Percentiles rank a stretch among this genome's conserved stretches.
phyloP scores from a whole-genome alignment of 2,797 vertebrate species.

The Chrosomus eos region DNA sequence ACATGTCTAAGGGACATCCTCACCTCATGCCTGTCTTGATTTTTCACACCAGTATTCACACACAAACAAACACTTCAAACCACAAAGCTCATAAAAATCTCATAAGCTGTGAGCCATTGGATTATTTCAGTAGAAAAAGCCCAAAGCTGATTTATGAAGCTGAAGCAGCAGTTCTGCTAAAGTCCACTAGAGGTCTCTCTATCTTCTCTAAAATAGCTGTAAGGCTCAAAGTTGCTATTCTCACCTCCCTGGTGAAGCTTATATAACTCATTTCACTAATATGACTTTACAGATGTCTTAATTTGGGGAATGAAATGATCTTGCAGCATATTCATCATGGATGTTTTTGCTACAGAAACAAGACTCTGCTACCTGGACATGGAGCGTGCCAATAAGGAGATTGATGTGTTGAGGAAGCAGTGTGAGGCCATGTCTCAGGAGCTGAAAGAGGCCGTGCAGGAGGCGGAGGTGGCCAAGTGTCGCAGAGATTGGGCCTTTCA shows the following conservation, averaged over 20 bases:
- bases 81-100: constrained; percentile 12
- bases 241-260: not conserved
- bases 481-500: constrained; percentile 98
- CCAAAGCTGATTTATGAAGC: constrained; percentile 40
- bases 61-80: constrained; percentile 21
- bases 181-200: constrained; percentile 59
- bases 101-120: constrained; percentile 46
- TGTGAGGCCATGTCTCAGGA: constrained; percentile 97
- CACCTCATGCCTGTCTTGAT: not conserved
- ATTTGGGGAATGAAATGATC: not conserved
- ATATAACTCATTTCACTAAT: not conserved
- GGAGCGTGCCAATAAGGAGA: constrained; percentile 96
- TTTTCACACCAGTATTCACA: constrained; percentile 5
- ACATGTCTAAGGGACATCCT: not conserved
- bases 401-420: constrained; percentile 94
- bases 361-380: constrained; percentile 96
- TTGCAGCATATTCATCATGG: not conserved
- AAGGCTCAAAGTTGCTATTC: not conserved
- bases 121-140: constrained; percentile 53
- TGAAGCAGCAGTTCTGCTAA: not conserved
- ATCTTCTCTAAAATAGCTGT: not conserved
- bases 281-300: not conserved
- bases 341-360: constrained; percentile 83
- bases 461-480: constrained; percentile 97
- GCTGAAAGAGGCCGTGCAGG: constrained; percentile 94